Base-by-base conservation (phyloP, 2,113 vertebrate genomes). In the Pelodiscus sinensis region DNA sequence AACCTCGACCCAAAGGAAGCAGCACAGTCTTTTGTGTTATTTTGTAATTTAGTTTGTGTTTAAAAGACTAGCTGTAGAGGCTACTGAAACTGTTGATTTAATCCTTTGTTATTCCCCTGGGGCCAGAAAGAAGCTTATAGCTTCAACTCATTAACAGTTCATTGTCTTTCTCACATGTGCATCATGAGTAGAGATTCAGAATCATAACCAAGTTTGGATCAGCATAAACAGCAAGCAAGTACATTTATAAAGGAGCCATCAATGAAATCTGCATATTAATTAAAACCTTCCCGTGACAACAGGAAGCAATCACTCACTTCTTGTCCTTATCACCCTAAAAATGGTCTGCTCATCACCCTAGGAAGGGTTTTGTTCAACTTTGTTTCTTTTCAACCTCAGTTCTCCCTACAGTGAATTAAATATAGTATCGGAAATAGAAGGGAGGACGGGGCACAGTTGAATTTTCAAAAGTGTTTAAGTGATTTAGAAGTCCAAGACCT, bases 281-380 rank as follows among this genome's bases (percentile, higher is more conserved):
- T 51, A 21, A 94, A 79, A 95, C 82, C 93, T 94, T 80, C 80
- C 65, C 90, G 82, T 79, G 92, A 84, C 58, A 81, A 80, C 85
- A 94, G 87, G 89, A 87, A 93, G 92, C 68, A 88, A 79, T 73
- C 29, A 13, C 83, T 58, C 86, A 50, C 55, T 94, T 83, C 87
- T 79, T 54, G n/a, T 19, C 31, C 60, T 1, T 86, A 91, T 73
- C 35, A 71, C 10, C 87, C 84, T 92, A 82, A 87, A 73, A 12
- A 27, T 7, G 81, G 52, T 87, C 89, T 27, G 52, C 89, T 94
- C 81, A 79, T 21, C 31, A 24, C 25, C 4, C 73, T 91, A 82
- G 71, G 24, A 50, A 92, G 25, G 90, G 81, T 62, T 54, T 54
- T 68, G 52, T 90, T 94, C 91, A 79, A 65, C 71, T 6, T 75